phyloP scores from a whole-genome alignment of 2,888 invertebrate species.

The Pammene fasciana region DNA sequence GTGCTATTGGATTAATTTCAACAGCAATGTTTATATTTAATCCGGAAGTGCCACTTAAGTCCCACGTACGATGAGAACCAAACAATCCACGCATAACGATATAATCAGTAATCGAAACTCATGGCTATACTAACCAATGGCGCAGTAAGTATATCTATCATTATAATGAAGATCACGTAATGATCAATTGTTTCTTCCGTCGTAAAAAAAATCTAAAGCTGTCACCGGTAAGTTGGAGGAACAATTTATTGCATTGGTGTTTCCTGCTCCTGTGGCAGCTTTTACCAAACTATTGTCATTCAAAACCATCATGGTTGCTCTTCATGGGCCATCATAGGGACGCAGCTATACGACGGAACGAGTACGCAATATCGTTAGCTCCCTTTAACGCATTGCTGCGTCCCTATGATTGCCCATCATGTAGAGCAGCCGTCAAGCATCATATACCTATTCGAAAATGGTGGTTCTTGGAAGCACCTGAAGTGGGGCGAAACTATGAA shows the following conservation, averaged over 20 bases:
- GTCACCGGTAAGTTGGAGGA: conserved; percentile 30
- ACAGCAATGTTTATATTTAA: conserved; percentile 22
- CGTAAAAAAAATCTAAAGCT: conserved; percentile 29
- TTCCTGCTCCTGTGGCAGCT: conserved; percentile 11
- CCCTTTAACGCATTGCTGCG: no score
- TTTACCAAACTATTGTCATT: no score
- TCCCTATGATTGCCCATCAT: no score
- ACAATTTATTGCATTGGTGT: conserved; percentile 29
- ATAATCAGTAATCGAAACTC: conserved; percentile 27
- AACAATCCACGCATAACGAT: conserved; percentile 9
- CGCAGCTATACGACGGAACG: no score
- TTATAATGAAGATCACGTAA: conserved; percentile 30
- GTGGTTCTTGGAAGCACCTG: no score
- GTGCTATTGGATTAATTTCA: conserved; percentile 8
- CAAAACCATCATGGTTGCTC: no score
- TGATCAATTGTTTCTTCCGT: conserved; percentile 33
- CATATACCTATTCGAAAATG: no score
- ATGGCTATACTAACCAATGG: conserved; percentile 4
- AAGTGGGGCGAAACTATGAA: no score
- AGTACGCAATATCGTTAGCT: no score
- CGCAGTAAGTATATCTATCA: conserved; percentile 28
- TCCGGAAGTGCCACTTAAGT: conserved; percentile 33
- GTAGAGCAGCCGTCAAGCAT: no score
- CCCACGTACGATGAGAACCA: conserved; percentile 24
- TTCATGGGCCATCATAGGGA: no score